Conservation (phyloP, 2,797 vertebrate genomes). For the Protosalanx chinensis region DNA sequence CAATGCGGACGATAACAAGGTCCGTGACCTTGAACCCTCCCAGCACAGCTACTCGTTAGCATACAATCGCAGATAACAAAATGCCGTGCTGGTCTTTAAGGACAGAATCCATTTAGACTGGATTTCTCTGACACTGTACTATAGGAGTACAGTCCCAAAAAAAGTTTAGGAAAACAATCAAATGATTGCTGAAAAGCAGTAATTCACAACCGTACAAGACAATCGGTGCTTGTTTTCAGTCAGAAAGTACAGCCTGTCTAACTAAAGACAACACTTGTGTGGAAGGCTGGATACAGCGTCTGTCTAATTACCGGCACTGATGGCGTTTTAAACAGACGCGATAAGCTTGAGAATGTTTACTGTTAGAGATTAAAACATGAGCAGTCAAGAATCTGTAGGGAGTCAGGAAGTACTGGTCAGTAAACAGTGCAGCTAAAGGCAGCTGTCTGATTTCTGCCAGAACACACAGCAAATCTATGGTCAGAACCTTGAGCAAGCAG, state of each 20-base stretch:
- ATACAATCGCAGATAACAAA: slow-evolving; percentile 14
- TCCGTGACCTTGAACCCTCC: slow-evolving; percentile 54
- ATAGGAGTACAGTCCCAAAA: too few relatives aligned
- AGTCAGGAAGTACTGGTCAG: too few relatives aligned
- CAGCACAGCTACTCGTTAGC: slow-evolving; percentile 21
- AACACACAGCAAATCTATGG: neutral
- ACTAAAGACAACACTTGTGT: neutral
- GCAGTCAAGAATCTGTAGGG: neutral
- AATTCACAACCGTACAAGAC: neutral
- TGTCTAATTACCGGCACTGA: slow-evolving; percentile 49
- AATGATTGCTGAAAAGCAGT: too few relatives aligned
- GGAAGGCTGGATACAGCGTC: slow-evolving; percentile 27
- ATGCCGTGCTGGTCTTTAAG: slow-evolving; percentile 1
- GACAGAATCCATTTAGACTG: slow-evolving; percentile 1
- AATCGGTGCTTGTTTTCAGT: neutral
- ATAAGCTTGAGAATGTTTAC: slow-evolving; percentile 79
- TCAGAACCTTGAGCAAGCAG: neutral
- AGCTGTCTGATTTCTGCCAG: slow-evolving; percentile 14
- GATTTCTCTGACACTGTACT: neutral
- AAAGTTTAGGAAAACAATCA: too few relatives aligned
- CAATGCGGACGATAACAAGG: slow-evolving; percentile 39
- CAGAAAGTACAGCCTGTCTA: too few relatives aligned
- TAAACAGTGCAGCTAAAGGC: too few relatives aligned
- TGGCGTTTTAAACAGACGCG: slow-evolving; percentile 43
- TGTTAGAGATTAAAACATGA: slow-evolving; percentile 65